Base-by-base conservation (phyloP, 2,888 invertebrate genomes). In the Drosophila merina region DNA sequence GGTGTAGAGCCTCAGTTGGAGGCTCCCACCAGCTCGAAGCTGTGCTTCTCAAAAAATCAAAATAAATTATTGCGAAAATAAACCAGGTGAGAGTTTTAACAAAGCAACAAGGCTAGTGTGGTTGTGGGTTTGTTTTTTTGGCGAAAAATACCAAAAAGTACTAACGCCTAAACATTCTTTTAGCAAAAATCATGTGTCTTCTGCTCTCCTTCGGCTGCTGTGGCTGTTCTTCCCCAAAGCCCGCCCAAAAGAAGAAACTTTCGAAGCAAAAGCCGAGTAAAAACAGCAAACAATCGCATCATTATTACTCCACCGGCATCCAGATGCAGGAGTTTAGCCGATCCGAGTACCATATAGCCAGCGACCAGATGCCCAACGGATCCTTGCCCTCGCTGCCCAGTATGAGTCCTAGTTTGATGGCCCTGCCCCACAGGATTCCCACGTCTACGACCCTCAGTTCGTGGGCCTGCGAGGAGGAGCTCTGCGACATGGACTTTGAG, bases 401-500 rank as follows among this genome's bases (percentile, higher is more conserved):
- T 48, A 42, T 52, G 20, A 70, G 57, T 9, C 50, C 54, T 2
- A 66, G 57, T 10, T 14, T 68, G 1, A 14, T 30, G 14, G 49
- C 54, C 0, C 9, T 55, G 44, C 52, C 54, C 0, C 54, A 38
- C 12, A 8, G 28, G 2, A 25, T 20, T 4, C 44, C 25, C 14
- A 49, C 57, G 1, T 30, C 48, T 1, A 67, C 57, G 57, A 51
- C 40, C 1, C 7, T 52, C 8, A 42, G 48, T 50, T 63, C 51
- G 45, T 74, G 64, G 68, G 64, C 42, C 51, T 57, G 38, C 26
- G 80, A 75, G n/a, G 79, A 58, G 28, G 73, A 67, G 8, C 57
- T 56, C 0, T 81, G 49, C 6, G 64, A 72, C 20, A 59, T 56
- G 48, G 85, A 66, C 4, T 58, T 48, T n/a, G 82, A 73, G 9